Evolutionary conservation across 23 tunicate genomes (phyloP).

Genomic region (Trididemnum miniatum): DNA sequence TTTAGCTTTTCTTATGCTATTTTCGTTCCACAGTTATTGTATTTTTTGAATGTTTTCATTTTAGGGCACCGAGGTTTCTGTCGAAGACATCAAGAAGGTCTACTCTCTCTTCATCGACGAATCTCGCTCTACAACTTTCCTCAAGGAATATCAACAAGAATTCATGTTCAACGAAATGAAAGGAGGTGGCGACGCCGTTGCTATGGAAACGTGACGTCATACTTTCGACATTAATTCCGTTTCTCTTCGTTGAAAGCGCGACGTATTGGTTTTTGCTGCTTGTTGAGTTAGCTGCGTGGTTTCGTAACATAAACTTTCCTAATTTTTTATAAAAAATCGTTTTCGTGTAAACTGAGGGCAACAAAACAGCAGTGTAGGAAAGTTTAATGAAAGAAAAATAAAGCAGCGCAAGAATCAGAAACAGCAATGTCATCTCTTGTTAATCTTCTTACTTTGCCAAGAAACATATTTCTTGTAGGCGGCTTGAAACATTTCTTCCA

Average conservation of each 20-base stretch:
- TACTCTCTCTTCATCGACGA: constrained; percentile 95
- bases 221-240: no score
- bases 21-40: no score
- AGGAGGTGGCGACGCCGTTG: constrained; percentile 64
- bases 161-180: constrained; percentile 81
- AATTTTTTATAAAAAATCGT: no score
- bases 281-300: no score
- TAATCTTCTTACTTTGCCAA: constrained; percentile 54
- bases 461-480: constrained; percentile 48
- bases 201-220: constrained; percentile 53
- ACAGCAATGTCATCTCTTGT: constrained; percentile 20
- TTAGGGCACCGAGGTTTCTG: constrained; percentile 85
- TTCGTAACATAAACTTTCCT: no score
- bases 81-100: constrained; percentile 82
- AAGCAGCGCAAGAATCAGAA: no score
- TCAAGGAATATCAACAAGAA: constrained; percentile 90
- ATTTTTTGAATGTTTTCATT: background rate
- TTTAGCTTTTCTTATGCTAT: no score
- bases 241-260: no score
- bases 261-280: no score
- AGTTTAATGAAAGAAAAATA: no score
- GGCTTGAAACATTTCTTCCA: constrained; percentile 70
- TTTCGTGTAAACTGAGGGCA: no score
- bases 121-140: constrained; percentile 90
- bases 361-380: no score